Percentiles rank a stretch among this genome's conserved stretches.
Conservation (phyloP, 2,113 vertebrate genomes). For the Dipodomys merriami region DNA sequence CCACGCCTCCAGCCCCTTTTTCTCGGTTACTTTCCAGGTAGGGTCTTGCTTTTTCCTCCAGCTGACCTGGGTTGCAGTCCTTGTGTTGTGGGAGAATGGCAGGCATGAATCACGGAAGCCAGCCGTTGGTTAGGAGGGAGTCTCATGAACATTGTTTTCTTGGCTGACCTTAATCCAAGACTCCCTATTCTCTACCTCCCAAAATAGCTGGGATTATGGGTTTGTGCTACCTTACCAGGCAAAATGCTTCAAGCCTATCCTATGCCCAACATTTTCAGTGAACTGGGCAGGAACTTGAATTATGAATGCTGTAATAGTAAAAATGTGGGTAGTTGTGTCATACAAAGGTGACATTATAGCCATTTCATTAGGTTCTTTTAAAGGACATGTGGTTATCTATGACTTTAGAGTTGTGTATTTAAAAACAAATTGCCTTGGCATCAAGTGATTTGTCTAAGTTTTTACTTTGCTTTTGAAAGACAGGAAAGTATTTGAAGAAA, state of each 20-base stretch:
- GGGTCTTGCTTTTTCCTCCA: no score
- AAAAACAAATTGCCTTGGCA: background rate
- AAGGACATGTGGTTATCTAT: background rate
- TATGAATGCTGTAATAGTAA: background rate
- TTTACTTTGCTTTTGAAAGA: constrained; percentile 32
- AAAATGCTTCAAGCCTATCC: background rate
- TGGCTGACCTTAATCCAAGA: no score
- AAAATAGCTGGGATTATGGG: no score
- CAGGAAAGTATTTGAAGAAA: background rate
- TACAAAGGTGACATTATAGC: background rate
- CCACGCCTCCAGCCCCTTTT: no score
- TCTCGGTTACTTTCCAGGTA: no score
- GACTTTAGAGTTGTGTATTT: background rate
- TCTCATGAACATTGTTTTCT: no score
- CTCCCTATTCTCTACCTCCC: no score
- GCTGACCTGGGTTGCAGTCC: no score
- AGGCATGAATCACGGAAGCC: no score
- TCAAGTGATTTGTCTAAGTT: background rate
- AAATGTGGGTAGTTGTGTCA: background rate
- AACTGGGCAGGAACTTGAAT: background rate
- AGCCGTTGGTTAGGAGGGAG: no score
- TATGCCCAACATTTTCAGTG: background rate
- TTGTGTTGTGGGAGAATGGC: no score
- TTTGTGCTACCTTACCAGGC: no score
- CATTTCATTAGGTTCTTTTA: constrained; percentile 12